Evolutionary conservation across 2,888 invertebrate species (phyloP).

Genomic region (Drosophila imparisetae): DNA sequence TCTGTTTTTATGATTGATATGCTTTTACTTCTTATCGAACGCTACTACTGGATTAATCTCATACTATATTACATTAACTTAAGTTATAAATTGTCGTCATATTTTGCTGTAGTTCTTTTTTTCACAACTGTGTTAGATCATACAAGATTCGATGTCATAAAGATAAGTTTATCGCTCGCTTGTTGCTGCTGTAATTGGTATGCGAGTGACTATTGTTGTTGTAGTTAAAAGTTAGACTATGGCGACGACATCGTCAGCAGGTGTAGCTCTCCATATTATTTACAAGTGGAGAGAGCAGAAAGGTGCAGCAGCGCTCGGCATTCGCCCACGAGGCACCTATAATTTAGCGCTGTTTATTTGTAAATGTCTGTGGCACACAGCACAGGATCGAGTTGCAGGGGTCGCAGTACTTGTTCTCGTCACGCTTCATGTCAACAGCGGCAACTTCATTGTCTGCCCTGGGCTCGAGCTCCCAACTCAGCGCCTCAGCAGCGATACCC

Average conservation of each 20-base stretch:
- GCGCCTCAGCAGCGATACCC: constrained; percentile 12
- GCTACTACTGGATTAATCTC: neutral
- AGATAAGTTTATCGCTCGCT: constrained; percentile 7
- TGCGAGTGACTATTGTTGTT: constrained; percentile 47
- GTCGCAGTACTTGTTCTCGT: constrained; percentile 51
- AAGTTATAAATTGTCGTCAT: neutral
- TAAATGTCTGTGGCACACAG: constrained; percentile 70
- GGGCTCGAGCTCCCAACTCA: constrained; percentile 10
- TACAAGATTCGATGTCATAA: constrained; percentile 45
- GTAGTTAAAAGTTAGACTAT: constrained; percentile 71
- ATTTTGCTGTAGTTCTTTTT: neutral
- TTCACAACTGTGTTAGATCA: constrained; percentile 37
- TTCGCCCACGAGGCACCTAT: constrained; percentile 71
- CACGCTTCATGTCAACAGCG: constrained; percentile 73
- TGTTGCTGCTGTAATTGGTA: constrained; percentile 61
- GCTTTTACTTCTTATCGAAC: neutral
- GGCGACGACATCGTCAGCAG: constrained; percentile 60
- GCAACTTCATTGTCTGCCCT: constrained; percentile 69
- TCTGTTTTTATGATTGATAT: neutral
- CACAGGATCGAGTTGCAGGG: constrained; percentile 57
- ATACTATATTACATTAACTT: neutral
- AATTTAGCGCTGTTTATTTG: constrained; percentile 80
- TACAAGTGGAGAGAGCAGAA: constrained; percentile 49
- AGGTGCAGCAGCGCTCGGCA: constrained; percentile 15
- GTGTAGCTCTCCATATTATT: constrained; percentile 64